Conservation (phyloP, 2,888 invertebrate genomes). For the Volucella inanis region DNA sequence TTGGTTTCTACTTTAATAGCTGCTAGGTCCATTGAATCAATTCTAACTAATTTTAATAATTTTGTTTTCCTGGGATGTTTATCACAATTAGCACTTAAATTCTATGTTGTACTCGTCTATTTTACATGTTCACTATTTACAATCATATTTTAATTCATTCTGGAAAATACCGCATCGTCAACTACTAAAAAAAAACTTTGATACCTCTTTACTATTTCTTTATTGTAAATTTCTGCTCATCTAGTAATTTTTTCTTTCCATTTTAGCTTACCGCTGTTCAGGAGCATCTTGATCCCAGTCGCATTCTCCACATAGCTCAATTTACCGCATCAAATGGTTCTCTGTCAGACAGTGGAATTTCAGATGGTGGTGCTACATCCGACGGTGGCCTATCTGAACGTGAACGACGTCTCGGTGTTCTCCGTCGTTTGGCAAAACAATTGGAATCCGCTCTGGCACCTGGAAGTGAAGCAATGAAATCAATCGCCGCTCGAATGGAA, state of each 20-base stretch:
- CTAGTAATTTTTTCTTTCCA: not conserved
- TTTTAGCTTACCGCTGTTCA: constrained; percentile 80
- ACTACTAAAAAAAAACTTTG: too few relatives aligned
- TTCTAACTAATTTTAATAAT: too few relatives aligned
- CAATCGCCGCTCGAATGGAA: constrained; percentile 86
- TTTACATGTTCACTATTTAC: too few relatives aligned
- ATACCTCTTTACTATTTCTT: too few relatives aligned
- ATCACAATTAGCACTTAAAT: too few relatives aligned
- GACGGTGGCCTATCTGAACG: constrained; percentile 87
- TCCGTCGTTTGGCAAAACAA: constrained; percentile 87
- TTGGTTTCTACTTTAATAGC: too few relatives aligned
- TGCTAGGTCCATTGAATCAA: too few relatives aligned
- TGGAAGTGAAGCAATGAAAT: constrained; percentile 86
- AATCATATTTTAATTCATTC: too few relatives aligned
- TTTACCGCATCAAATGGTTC: constrained; percentile 85
- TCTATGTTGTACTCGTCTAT: too few relatives aligned
- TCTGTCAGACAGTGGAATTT: constrained; percentile 89
- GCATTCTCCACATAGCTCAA: constrained; percentile 81
- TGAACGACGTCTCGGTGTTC: constrained; percentile 87
- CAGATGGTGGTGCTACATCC: constrained; percentile 89
- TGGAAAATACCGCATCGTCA: too few relatives aligned
- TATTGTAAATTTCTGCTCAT: not conserved
- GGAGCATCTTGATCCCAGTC: constrained; percentile 81
- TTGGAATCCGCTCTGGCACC: constrained; percentile 87
- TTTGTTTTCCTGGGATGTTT: too few relatives aligned